Base-by-base conservation (phyloP, 1,140 invertebrate genomes). In the Littorina saxatilis region DNA sequence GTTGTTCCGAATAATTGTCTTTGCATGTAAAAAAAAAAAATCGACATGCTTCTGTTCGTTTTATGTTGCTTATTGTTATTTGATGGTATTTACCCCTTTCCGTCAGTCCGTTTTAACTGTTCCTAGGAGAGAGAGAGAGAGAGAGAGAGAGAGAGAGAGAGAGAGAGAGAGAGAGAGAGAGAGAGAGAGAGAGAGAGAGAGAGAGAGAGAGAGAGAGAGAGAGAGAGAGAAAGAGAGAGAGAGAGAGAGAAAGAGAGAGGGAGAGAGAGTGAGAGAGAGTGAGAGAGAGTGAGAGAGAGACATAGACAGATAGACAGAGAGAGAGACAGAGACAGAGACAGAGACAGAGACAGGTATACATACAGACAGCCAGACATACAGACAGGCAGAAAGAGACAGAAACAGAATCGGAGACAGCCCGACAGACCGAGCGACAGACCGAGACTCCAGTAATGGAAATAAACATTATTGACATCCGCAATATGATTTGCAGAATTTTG, bases 211-310 rank as follows among this genome's bases (percentile, higher is more conserved):
- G n/a, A 66, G 17, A 27, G 40, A 43, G 23, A 43, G 17, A 3
- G n/a, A 47, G 39, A 32, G 39, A 40, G 55, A 72, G 79, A 72
- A 47, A 70, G 79, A 80, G 66, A 80, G 63, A 80, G 66, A 80
- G 79, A 80, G 66, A 80, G 79, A 72, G 66, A 80, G 79, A 72
- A 47, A 70, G 79, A 80, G 79, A 72, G 40, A 52, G 63, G 55
- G 61, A 80, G 35, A 72, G 43, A 68, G 66, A 68, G 35, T 20
- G 35, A 68, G 66, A 68, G 66, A 68, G 66, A 68, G 66, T 39
- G 66, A 68, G 66, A 68, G 66, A 68, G 66, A 68, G 35, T 39
- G 66, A 68, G 66, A 68, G 11, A 68, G 35, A 39, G 32, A 39
- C 32, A 50, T 20, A 50, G 40, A 9, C 15, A 27, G 17, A 29